Evolutionary conservation across 2,113 vertebrate genomes (phyloP).

Genomic region (Cisticola juncidis): DNA sequence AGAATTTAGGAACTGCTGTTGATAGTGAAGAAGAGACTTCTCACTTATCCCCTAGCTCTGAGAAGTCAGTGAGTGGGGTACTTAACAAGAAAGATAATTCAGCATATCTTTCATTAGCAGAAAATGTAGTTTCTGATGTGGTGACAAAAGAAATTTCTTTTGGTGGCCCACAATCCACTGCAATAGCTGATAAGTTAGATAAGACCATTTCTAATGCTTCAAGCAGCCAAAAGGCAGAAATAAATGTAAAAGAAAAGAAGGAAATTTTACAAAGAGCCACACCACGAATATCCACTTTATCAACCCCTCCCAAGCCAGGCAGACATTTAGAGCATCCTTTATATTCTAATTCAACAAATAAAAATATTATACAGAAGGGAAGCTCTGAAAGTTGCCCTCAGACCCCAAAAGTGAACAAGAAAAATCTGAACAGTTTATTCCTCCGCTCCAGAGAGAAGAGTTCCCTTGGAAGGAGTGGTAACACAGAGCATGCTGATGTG

Average conservation of each 20-base stretch:
- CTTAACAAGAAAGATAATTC: background rate
- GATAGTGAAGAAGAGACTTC: background rate
- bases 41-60: background rate
- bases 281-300: background rate
- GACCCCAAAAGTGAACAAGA: background rate
- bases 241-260: background rate
- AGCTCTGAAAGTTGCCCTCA: background rate
- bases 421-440: background rate
- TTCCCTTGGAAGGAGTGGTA: background rate
- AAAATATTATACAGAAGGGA: background rate
- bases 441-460: background rate
- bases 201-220: background rate
- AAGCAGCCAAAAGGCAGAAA: background rate
- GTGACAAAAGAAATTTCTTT: conserved; percentile 6
- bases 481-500: background rate
- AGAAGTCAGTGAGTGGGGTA: background rate
- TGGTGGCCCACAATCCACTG: background rate
- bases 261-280: background rate
- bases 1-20: background rate
- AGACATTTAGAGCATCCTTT: background rate
- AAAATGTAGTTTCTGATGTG: background rate
- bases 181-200: background rate
- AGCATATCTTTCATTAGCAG: background rate
- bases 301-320: background rate
- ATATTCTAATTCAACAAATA: background rate